phyloP scores from a whole-genome alignment of 2,113 vertebrate genomes.

The Hypanus sabinus region DNA sequence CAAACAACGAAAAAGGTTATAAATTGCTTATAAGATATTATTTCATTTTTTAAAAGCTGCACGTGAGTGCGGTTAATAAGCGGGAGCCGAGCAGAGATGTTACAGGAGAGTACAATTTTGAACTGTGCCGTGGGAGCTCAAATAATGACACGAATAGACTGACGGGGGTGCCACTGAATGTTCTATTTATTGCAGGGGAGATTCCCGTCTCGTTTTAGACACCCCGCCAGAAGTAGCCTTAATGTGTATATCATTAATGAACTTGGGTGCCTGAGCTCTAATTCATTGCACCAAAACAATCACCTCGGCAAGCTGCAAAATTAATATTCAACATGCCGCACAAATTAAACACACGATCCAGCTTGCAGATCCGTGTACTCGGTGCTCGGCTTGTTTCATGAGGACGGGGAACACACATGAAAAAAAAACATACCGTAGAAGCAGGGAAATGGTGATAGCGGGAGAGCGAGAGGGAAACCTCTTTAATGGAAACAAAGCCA shows the following conservation, averaged over 20 bases:
- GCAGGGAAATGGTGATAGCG: neutral
- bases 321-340: conserved; percentile 21
- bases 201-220: neutral
- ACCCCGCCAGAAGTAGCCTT: neutral
- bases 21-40: too few relatives aligned
- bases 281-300: conserved; percentile 6
- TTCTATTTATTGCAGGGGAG: conserved; percentile 10
- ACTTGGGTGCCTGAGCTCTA: neutral
- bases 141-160: neutral
- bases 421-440: neutral
- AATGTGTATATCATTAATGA: neutral
- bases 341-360: conserved; percentile 6
- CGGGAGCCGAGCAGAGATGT: neutral
- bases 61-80: neutral
- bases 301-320: neutral
- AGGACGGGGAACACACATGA: neutral
- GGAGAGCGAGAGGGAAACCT: neutral
- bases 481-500: neutral
- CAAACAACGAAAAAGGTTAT: neutral
- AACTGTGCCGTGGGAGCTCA: neutral
- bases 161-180: neutral
- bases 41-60: neutral
- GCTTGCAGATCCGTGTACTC: neutral
- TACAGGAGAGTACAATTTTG: neutral
- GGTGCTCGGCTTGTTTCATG: conserved; percentile 13